Evolutionary conservation across 1,140 invertebrate species (phyloP), one percentile per base, ranked within the genome.

Genomic region (Alviniconcha marisindica): DNA sequence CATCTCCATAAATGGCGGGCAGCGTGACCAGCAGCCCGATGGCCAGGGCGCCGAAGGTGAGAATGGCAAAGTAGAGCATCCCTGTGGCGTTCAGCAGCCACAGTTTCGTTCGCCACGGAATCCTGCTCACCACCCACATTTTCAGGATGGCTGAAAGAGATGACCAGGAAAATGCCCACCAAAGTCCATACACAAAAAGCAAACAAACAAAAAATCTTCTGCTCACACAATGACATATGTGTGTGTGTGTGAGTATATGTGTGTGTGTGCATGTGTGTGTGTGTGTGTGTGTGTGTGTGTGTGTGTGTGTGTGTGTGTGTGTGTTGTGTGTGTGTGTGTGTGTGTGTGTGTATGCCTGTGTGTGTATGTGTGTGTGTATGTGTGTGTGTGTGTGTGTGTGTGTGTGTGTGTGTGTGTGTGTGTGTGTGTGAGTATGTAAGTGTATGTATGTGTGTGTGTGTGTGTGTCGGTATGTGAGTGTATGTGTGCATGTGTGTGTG

Each of bases 1-100:
- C 44, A 71, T 81, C 15, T 74, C 85, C 69, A 86, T 87, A 51
- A 87, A 90, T 36, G 84, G 90, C 85, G 51, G 91, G 79, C 76
- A 90, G 84, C 85, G 91, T 89, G 54, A 83, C 51, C 48, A 63
- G 12, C 0, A 84, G n/a, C 21, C 51, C 66, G 18, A 83, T 77
- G 15, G 38, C 36, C 0, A 83, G 31, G 40, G 74, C 3, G 14
- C 80, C 73, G 2, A 82, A 2, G 15, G 66, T 51, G 2, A 82
- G 78, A 0, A 76, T 18, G 42, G 76, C 12, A 48, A 83, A 79
- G 31, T 85, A 82, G 21, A 76, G 10, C 31, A 77, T 83, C 0
- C 36, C 82, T 44, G 28, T 28, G 31, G 44, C 14, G 69, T 83
- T 83, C 5, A 79, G 56, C 15, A 56, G n/a, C 28, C 38, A 21